Evolutionary conservation across 2,888 invertebrate species (phyloP), one percentile per base, ranked within the genome.

Genomic region (Tubulanus polymorphus): DNA sequence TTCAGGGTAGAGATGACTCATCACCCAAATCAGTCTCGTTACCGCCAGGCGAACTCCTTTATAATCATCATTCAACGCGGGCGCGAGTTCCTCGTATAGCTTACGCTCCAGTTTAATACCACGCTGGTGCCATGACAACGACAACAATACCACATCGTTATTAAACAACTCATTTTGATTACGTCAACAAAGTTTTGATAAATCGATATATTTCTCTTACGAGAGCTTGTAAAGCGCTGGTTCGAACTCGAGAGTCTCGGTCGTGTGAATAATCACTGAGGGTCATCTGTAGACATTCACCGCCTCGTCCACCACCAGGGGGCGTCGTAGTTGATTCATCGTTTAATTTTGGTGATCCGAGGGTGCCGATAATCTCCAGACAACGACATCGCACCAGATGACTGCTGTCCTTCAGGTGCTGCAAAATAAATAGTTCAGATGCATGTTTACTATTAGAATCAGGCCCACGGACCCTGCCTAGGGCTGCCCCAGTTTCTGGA

Each of bases 21-120:
- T 80, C 53, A 92, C 84, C 85, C 90, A 92, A 37, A 96, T 86
- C 27, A 96, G 81, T 72, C 89, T 88, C 5, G 95, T 81, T 0
- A 92, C 93, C 46, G 89, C 89, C 70, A 89, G 85, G 52, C 95
- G 83, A 0, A 95, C 95, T 71, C 91, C 90, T 80, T 95, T 94
- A 79, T 93, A 93, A 78, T 95, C 94, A 79, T 96, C 96, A 26
- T 87, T 85, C 48, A 95, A 83, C 1, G 91, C 90, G 25, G 85
- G 82, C 71, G 88, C 89, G 20, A 87, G 86, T 72, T 85, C 84
- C 23, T 83, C 80, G 65, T 88, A 89, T 27, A 89, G 85, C 26
- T 79, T 71, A 25, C 79, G 86, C 53, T 88, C 87, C n/a, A 95
- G 79, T 53, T 85, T 84, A 60, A 91, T 86, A 0, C 91, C 91